These are phyloP conservation scores for Xyrauchen texanus DNA, from an alignment of 2,113 vertebrate species.

Conservation along the genomic window DNA sequence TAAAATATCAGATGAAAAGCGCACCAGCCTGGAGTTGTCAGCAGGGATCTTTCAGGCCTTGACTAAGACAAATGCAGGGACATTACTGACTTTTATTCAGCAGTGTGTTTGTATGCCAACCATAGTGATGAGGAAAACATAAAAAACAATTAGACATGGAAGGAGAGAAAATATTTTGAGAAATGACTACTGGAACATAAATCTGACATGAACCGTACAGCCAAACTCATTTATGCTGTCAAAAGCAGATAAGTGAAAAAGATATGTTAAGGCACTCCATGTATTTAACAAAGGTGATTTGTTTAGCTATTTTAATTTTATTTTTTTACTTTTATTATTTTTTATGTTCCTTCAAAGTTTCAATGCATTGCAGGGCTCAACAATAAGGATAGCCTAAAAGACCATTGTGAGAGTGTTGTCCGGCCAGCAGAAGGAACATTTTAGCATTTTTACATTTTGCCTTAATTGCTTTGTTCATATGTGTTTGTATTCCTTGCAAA, in stretches of 20 bases:
- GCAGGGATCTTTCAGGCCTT: constrained; percentile 52
- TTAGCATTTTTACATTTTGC: no score
- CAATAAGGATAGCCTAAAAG: no score
- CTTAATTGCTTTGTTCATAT: no score
- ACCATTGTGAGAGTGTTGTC: no score
- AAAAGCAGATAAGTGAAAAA: background rate
- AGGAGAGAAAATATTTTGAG: constrained; percentile 19
- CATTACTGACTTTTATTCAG: constrained; percentile 53
- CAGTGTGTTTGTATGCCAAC: constrained; percentile 7
- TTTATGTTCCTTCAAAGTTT: no score
- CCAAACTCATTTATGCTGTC: constrained; percentile 15
- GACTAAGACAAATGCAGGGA: constrained; percentile 37
- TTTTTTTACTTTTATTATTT: no score
- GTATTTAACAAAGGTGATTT: no score
- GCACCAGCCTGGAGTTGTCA: constrained; percentile 57
- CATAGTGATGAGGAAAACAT: constrained; percentile 21
- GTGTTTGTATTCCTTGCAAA: no score
- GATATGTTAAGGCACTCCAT: no score
- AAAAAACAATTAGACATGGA: background rate
- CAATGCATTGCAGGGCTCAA: no score
- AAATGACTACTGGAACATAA: constrained; percentile 10
- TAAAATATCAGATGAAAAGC: constrained; percentile 55
- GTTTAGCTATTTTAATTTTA: no score
- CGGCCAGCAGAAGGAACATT: no score
- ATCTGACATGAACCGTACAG: background rate